Percentiles rank a stretch among this genome's conserved stretches.
phyloP scores from a whole-genome alignment of 2,797 vertebrate genomes.

The Dendrocincla tyrannina region DNA sequence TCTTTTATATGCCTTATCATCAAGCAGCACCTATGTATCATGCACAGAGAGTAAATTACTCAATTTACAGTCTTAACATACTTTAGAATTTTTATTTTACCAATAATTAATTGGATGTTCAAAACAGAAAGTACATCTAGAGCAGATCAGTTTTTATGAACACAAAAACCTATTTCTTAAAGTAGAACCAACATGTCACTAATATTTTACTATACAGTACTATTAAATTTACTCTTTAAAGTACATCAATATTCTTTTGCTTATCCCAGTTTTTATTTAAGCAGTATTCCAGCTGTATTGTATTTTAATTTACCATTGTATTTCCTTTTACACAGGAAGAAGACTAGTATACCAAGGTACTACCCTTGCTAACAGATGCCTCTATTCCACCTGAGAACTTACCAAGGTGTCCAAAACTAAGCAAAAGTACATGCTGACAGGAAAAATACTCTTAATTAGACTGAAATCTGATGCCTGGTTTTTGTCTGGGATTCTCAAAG shows the following conservation, averaged over 20 bases:
- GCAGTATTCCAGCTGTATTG: not conserved
- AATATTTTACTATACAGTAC: not conserved
- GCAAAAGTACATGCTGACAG: not conserved
- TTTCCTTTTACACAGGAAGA: not conserved
- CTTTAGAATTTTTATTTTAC: not conserved
- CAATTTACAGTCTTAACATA: not conserved
- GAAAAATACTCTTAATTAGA: not conserved
- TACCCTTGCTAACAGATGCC: not conserved
- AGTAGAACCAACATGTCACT: not conserved
- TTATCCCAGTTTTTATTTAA: not conserved
- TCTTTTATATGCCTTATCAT: not conserved
- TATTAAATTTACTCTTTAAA: not conserved
- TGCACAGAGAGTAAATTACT: not conserved
- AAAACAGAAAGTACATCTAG: not conserved
- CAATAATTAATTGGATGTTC: not conserved
- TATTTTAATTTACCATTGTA: not conserved
- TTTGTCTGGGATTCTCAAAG: not conserved
- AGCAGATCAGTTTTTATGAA: not conserved
- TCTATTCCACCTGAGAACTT: not conserved
- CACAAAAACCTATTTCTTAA: not conserved
- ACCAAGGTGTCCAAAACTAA: not conserved
- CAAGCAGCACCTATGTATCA: not conserved
- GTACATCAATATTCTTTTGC: not conserved
- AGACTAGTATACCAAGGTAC: not conserved
- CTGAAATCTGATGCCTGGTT: not conserved